Base-by-base conservation (phyloP, 2,797 vertebrate species). In the Eospalax fontanierii region DNA sequence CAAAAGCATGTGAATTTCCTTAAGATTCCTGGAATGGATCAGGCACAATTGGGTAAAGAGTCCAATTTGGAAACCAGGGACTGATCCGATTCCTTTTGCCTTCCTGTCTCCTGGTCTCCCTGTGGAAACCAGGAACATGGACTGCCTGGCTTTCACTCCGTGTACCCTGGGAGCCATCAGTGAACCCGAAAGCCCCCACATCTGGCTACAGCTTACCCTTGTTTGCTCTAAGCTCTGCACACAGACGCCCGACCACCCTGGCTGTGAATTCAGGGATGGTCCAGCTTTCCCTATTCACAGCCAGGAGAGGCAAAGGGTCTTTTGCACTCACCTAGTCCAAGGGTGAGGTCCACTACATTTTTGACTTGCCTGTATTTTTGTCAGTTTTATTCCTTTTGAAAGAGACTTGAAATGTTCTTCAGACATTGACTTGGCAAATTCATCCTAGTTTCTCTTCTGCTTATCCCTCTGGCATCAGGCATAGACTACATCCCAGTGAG, bases 141-240 rank as follows among this genome's bases (percentile, higher is more conserved):
- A 0, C 14, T 78, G 89, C 61, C 90, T 95, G 14, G 95, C 94
- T 98, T 40, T 92, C 75, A n/a, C 91, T 80, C 82, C 26, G 1
- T 50, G 84, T 94, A 96, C 97, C 97, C 98, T 94, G 2, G 97
- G 97, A 98, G 81, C 71, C 3, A 43, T 74, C 98, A 96, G 96
- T 98, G 98, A 98, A 98, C 98, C 98, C 54, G 97, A 98, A 98
- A 98, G 97, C 93, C 98, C 97, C 96, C 97, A 98, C 98, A 99
- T 98, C 98, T 99, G 98, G 98, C 97, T 79, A 71, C 81, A 96
- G 97, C 98, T 98, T 78, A 97, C 26, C 96, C 94, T 96, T 98
- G 98, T 99, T 98, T 99, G 98, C 98, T 98, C 98, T 98, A 22
- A 96, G 95, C 95, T 97, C 96, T 92, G 95, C 95, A 94, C 78